phyloP scores from a whole-genome alignment of 2,797 vertebrate genomes.

The Dipus sagitta region DNA sequence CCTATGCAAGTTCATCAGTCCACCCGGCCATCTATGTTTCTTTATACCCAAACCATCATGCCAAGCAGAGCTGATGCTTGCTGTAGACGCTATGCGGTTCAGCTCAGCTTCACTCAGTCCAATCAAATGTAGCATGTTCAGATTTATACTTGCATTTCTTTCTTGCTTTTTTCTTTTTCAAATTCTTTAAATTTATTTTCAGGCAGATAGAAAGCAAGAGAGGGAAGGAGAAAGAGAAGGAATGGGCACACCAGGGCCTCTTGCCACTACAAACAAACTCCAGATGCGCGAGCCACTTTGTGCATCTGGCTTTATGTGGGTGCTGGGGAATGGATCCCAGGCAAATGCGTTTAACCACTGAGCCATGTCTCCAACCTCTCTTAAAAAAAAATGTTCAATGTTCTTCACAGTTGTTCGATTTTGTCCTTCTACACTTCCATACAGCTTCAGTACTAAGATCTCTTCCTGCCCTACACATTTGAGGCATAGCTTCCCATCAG shows the following conservation, averaged over 20 bases:
- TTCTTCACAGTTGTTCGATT: constrained; percentile 6
- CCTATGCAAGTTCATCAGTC: not conserved
- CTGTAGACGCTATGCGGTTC: not conserved
- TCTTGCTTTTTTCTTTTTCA: no score
- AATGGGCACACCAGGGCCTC: no score
- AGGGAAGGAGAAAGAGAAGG: no score
- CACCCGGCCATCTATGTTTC: not conserved
- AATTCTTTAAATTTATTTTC: no score
- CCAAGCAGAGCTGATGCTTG: not conserved
- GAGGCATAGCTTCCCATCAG: constrained; percentile 66
- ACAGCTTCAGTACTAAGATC: not conserved
- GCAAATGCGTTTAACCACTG: no score
- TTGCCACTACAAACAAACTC: no score
- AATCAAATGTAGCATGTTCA: constrained; percentile 39
- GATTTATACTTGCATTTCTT: not conserved
- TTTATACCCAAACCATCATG: not conserved
- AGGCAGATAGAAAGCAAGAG: no score
- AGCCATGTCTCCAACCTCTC: no score
- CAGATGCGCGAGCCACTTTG: no score
- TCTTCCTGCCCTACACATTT: constrained; percentile 18
- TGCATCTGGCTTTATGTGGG: no score
- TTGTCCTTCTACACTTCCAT: not conserved
- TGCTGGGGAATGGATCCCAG: no score
- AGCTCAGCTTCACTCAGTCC: not conserved
- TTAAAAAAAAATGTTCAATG: not conserved